Evolutionary conservation across 1,140 invertebrate genomes (phyloP), one percentile per base, ranked within the genome.

Genomic region (Zaprionus gabonicus): DNA sequence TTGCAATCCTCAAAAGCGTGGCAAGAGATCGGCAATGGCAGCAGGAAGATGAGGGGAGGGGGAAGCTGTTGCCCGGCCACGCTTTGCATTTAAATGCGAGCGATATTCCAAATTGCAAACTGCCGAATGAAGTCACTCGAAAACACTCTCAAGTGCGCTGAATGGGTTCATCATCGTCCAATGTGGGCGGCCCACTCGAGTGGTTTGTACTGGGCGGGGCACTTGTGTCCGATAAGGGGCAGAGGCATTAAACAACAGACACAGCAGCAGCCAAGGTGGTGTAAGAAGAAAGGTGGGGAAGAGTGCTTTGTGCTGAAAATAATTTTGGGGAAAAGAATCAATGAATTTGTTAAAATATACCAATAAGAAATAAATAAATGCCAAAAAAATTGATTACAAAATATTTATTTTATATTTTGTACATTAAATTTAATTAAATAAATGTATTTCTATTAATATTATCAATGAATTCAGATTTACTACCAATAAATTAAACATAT

Each of bases 111-210:
- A 81, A 80, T 85, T 84, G 75, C 63, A 84, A 84, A 90, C 88
- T 90, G 84, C 69, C 84, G 84, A 88, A 90, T 90, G 78, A 88
- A 88, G 81, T 88, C 81, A 85, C 84, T 88, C 74, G 67, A 81
- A 90, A 81, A 71, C 27, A 59, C 25, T 74, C 79, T 81, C 62
- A 80, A 72, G 73, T 70, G 78, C 46, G 49, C 60, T 34, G 23
- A 13, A 57, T 64, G 76, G 65, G 57, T 10, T 71, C 59, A 81
- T 75, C 69, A 81, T 75, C 65, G 34, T 58, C 17, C 27, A 66
- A 53, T 13, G 28, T 64, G 51, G 80, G 63, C 58, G 53, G 12
- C 15, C 17, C 46, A 75, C 28, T 78, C 44, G 67, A 86, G 76
- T 79, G 82, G 64, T 38, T 72, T 57, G 68, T 31, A 38, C 78